Conservation (phyloP, 2,113 vertebrate genomes). For the Dromiciops gliroides region DNA sequence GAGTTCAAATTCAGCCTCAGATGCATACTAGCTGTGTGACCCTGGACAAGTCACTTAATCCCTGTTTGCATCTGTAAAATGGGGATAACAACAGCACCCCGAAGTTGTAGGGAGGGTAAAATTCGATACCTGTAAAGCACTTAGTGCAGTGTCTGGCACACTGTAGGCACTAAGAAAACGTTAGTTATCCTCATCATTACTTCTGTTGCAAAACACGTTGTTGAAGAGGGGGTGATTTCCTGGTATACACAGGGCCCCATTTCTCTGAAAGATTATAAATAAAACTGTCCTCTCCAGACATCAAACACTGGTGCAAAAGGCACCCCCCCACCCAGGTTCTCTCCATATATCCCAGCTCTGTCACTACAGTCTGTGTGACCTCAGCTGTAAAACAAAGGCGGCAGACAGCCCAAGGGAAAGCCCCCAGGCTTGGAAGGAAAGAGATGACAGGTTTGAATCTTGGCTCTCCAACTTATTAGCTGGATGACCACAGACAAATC, state of each 20-base stretch:
- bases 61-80: neutral
- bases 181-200: neutral
- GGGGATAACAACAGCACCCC: neutral
- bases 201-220: neutral
- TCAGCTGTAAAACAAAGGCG: too few relatives aligned
- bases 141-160: neutral
- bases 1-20: neutral
- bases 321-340: neutral
- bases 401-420: neutral
- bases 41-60: neutral
- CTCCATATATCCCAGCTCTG: neutral
- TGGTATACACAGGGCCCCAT: neutral
- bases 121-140: neutral
- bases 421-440: neutral
- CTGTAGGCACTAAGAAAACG: neutral
- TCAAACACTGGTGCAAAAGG: neutral
- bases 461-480: too few relatives aligned
- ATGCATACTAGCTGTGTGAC: neutral
- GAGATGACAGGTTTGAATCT: neutral
- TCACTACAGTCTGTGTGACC: neutral
- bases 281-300: neutral
- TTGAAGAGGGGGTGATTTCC: neutral
- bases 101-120: neutral
- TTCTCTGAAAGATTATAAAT: neutral
- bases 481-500: neutral